Evolutionary conservation across 1,140 invertebrate species (phyloP).

Genomic region (Bombus terrestris): DNA sequence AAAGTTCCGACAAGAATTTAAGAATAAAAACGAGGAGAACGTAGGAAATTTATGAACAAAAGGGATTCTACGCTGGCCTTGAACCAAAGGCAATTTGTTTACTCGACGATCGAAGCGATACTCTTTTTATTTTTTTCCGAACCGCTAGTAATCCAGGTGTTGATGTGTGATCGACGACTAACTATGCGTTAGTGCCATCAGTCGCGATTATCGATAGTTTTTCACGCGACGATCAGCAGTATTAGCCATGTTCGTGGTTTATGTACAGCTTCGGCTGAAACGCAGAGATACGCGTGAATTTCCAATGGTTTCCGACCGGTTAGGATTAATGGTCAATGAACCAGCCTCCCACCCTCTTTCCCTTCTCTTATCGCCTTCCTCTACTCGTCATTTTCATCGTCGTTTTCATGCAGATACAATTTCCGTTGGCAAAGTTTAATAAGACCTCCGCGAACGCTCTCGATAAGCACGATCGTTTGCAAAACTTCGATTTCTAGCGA

Average conservation of each 20-base stretch:
- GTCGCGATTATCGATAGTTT: constrained; percentile 37
- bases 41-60: not conserved
- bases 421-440: not conserved
- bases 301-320: constrained; percentile 28
- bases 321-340: constrained; percentile 53
- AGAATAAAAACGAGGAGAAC: not conserved
- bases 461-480: not conserved
- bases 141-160: not conserved
- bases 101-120: no score
- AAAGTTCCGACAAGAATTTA: not conserved
- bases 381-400: not conserved
- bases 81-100: not conserved
- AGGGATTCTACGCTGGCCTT: not conserved
- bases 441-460: not conserved
- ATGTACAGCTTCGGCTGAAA: constrained; percentile 14
- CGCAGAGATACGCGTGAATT: constrained; percentile 39
- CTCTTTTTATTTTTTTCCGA: not conserved
- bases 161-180: not conserved
- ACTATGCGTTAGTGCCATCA: not conserved
- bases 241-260: constrained; percentile 26
- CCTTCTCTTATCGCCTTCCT: not conserved
- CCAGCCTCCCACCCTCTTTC: not conserved
- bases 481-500: not conserved
- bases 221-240: not conserved
- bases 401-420: not conserved